Evolutionary conservation across 1,140 invertebrate genomes (phyloP).

Genomic region (Rhopalosiphum padi): DNA sequence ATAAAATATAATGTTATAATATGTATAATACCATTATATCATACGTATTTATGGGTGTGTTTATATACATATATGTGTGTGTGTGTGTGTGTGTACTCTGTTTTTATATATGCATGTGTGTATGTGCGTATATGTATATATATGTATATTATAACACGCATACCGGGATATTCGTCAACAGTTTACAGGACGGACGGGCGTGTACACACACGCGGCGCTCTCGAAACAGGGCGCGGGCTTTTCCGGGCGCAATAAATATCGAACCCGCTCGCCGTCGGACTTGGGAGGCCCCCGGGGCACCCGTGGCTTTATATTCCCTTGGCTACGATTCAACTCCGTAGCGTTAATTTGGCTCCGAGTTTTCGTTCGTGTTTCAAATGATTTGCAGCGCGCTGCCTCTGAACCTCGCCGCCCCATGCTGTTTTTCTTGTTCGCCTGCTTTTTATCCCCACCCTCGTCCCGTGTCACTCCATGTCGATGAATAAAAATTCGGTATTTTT

Average conservation of each 20-base stretch:
- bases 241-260: constrained; percentile 54
- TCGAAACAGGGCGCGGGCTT: constrained; percentile 34
- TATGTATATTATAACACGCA: background rate
- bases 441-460: background rate
- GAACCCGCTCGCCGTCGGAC: constrained; percentile 23
- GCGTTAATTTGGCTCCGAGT: constrained; percentile 58
- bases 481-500: constrained; percentile 50
- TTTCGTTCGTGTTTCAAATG: constrained; percentile 58
- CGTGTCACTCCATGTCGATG: background rate
- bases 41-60: background rate
- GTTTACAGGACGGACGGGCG: background rate
- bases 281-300: background rate
- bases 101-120: too few species aligned
- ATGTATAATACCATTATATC: background rate
- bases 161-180: constrained; percentile 41
- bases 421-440: constrained; percentile 45
- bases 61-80: background rate
- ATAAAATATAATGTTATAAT: background rate
- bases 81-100: too few species aligned
- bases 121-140: background rate
- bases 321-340: constrained; percentile 50
- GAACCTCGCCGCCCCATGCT: constrained; percentile 32
- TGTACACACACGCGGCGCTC: constrained; percentile 1
- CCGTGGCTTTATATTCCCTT: constrained; percentile 57
- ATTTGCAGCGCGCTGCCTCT: constrained; percentile 45